These are phyloP conservation scores for Serranus cabrilla DNA, from an alignment of 2,797 vertebrate genomes.

Conservation along the genomic window DNA sequence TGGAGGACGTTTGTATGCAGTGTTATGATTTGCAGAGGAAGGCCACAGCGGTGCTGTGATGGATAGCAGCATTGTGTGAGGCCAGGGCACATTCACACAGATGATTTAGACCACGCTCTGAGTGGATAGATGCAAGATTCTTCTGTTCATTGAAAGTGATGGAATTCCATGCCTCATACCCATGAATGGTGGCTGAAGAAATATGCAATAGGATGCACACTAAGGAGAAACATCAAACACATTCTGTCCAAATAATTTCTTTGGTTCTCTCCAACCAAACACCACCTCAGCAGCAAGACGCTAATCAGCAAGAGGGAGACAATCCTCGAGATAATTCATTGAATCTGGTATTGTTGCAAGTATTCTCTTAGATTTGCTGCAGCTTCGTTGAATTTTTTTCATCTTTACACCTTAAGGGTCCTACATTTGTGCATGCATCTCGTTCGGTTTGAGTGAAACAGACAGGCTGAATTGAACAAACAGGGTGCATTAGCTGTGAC, in stretches of 20 bases:
- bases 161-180: constrained; percentile 22
- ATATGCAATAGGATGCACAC: constrained; percentile 2
- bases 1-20: constrained; percentile 50
- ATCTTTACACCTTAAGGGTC: constrained; percentile 51
- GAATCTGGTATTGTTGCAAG: constrained; percentile 33
- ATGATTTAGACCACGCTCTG: constrained; percentile 48
- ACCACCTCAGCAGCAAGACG: constrained; percentile 11
- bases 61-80: constrained; percentile 59
- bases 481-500: constrained; percentile 65
- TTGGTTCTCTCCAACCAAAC: constrained; percentile 9
- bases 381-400: constrained; percentile 38
- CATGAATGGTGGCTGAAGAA: constrained; percentile 23
- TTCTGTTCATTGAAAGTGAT: constrained; percentile 45
- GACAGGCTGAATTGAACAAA: constrained; percentile 71
- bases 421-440: constrained; percentile 38
- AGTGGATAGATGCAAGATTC: constrained; percentile 37
- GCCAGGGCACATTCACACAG: constrained; percentile 42
- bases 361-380: constrained; percentile 41
- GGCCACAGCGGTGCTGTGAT: constrained; percentile 52
- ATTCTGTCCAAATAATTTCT: neutral
- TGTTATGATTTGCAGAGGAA: constrained; percentile 64
- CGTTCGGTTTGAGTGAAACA: constrained; percentile 64
- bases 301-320: constrained; percentile 30
- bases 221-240: constrained; percentile 10
- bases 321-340: constrained; percentile 30